Base-by-base conservation (phyloP, 2,888 invertebrate genomes). In the Eupithecia vulgata region DNA sequence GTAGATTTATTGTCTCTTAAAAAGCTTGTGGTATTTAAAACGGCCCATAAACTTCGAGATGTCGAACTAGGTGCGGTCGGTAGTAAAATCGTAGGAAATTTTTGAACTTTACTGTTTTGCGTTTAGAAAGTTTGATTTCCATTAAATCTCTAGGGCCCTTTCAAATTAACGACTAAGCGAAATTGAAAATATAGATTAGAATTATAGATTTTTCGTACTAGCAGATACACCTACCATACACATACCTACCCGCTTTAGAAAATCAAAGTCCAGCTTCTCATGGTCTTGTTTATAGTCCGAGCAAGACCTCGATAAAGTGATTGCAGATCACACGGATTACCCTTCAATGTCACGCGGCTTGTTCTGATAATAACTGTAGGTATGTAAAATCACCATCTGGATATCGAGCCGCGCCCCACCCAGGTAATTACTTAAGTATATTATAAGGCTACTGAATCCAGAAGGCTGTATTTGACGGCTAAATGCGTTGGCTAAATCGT, bases 361-460 rank as follows among this genome's bases (percentile, higher is more conserved):
- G 61, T 85, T 85, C 78, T 79, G 83, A 76, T 89, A 88, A 88
- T 88, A 87, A 88, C 84, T 82, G 87, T 30, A 30, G 30, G 30
- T 82, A 85, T 80, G 82, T 80, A 81, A 83, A 85, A 80, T 81
- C 87, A 86, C 85, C 92, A 91, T 91, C 90, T 91, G 91, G 91
- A 85, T 79, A 81, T 84, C 90, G 89, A 78, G 82, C 84, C 79
- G 79, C 80, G 82, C 81, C 82, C 81, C 82, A 74, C 82, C 81
- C 78, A 80, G 82, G 83, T 87, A 89, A 90, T 88, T 88, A 85
- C 84, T 84, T 85, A 85, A 87, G 86, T 87, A 89, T 87, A 87
- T 89, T 87, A 88, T 87, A 87, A 88, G 82, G 91, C 91, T 91
- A 91, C 92, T 88, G 92, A 85, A 89, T 87, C 84, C 87, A 86